phyloP scores from a whole-genome alignment of 1,140 invertebrate species.

The Ips typographus region DNA sequence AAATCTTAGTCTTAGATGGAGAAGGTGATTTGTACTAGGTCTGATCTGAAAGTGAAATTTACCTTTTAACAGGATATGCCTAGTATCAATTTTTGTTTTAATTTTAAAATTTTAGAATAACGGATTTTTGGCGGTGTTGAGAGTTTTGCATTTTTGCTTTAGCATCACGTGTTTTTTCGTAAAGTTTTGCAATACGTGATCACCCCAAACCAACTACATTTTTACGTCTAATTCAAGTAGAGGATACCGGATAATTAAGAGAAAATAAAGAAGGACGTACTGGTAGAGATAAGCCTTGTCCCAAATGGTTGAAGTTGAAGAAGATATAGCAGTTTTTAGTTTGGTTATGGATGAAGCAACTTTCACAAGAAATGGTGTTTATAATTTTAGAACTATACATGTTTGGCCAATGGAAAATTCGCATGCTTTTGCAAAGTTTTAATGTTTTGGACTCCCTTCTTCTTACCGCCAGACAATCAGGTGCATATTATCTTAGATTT shows the following conservation, averaged over 20 bases:
- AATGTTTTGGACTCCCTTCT: background rate
- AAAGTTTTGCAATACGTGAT: conserved; percentile 5
- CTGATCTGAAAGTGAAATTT: too few species aligned
- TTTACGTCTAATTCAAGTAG: background rate
- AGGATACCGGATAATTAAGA: background rate
- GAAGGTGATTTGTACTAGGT: too few species aligned
- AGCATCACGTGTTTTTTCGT: conserved; percentile 4
- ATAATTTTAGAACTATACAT: background rate
- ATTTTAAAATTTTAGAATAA: too few species aligned
- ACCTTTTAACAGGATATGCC: too few species aligned
- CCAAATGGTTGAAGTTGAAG: background rate
- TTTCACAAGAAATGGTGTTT: conserved; percentile 7
- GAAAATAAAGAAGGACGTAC: background rate
- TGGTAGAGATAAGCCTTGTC: background rate
- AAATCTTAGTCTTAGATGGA: too few species aligned
- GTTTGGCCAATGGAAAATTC: background rate
- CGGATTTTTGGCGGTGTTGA: too few species aligned
- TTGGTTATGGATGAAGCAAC: conserved; percentile 5
- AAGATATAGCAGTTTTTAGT: background rate
- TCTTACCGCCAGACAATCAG: background rate
- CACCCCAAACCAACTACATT: conserved; percentile 2
- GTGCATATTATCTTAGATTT: background rate
- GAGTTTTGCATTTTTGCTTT: background rate
- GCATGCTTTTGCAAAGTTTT: too few species aligned
- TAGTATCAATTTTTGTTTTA: too few species aligned